These are phyloP conservation scores for Diuraphis noxia DNA, from an alignment of 1,140 invertebrate genomes.

Conservation along the genomic window DNA sequence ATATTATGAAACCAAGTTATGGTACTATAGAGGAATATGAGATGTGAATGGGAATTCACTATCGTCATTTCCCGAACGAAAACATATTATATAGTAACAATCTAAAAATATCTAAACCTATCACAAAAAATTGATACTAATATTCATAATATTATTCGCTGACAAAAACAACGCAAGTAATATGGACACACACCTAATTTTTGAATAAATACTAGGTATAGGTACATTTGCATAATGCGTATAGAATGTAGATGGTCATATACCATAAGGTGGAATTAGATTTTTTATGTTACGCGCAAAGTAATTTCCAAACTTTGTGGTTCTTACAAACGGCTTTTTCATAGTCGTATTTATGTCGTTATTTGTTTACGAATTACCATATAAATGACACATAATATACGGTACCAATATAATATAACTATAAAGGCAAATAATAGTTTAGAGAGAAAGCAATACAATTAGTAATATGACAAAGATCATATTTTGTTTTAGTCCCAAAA, in stretches of 20 bases:
- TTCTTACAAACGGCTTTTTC: background rate
- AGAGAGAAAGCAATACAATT: background rate
- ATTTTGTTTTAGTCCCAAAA: background rate
- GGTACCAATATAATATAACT: background rate
- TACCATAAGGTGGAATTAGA: background rate
- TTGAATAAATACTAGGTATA: background rate
- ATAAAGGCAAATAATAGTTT: background rate
- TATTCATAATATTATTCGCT: background rate
- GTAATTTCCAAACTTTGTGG: background rate
- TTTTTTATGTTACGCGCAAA: background rate
- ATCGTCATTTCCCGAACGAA: background rate
- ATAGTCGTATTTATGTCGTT: background rate
- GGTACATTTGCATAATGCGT: background rate
- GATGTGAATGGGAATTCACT: background rate
- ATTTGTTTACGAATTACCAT: background rate
- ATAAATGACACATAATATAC: background rate
- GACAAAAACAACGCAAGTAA: background rate
- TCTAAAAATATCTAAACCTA: background rate
- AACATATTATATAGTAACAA: background rate
- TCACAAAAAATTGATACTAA: background rate
- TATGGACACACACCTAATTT: background rate
- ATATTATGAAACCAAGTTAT: too few relatives aligned
- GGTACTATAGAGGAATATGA: too few relatives aligned
- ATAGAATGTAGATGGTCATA: background rate
- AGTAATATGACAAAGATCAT: background rate